Percentiles rank a stretch among this genome's conserved stretches.
Evolutionary conservation across 2,113 vertebrate genomes (phyloP).

Genomic region (Nycticorax nycticorax): DNA sequence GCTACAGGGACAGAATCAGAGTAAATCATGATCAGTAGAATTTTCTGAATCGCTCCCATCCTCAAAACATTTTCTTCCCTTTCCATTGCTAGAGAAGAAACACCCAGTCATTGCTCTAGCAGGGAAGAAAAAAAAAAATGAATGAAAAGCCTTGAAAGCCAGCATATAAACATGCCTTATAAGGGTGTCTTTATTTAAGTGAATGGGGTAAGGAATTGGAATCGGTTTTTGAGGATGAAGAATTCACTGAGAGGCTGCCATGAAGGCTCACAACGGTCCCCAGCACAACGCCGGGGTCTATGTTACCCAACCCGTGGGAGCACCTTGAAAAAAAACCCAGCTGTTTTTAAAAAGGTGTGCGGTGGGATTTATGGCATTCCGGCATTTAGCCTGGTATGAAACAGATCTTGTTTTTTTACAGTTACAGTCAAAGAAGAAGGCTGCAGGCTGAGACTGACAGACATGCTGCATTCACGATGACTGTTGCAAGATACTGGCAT

Average conservation of each 20-base stretch:
- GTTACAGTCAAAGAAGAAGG: neutral
- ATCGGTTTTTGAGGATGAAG: neutral
- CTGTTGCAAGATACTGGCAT: neutral
- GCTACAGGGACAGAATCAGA: neutral
- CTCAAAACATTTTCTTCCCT: neutral
- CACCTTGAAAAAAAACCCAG: accelerated
- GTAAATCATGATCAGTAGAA: neutral
- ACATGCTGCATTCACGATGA: accelerated
- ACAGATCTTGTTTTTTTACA: neutral
- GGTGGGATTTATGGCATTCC: neutral
- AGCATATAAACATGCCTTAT: neutral
- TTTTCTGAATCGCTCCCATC: neutral
- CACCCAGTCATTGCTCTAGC: neutral
- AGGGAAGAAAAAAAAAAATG: neutral
- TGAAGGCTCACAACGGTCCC: neutral
- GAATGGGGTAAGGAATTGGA: neutral
- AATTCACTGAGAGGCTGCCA: neutral
- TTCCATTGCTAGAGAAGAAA: neutral
- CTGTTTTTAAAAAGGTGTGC: neutral
- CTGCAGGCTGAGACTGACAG: neutral
- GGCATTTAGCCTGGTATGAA: neutral
- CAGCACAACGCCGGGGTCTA: neutral
- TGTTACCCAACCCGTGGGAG: neutral
- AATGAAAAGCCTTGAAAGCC: conserved; percentile 34
- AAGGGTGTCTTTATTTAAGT: neutral